Evolutionary conservation across 2,113 vertebrate genomes (phyloP).

Genomic region (Pseudorhombus dupliciocellatus): DNA sequence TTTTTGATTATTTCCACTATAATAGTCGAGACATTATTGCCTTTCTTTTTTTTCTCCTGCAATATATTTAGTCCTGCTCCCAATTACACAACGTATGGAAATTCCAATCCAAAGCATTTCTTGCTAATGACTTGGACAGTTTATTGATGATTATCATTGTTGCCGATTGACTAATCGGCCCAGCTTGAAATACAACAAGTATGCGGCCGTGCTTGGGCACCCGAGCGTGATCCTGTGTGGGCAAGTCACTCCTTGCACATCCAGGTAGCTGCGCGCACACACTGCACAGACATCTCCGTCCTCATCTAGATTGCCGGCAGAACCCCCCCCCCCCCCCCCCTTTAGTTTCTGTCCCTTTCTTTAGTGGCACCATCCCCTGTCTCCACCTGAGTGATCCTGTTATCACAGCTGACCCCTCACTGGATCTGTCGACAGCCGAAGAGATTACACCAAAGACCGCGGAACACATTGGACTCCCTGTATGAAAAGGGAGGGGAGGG

Average conservation of each 20-base stretch:
- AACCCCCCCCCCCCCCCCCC: constrained; percentile 45
- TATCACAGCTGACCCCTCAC: constrained; percentile 74
- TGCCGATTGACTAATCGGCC: background rate
- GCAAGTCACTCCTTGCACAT: background rate
- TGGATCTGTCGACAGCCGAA: constrained; percentile 73
- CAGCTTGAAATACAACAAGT: background rate
- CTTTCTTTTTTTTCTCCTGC: constrained; percentile 11
- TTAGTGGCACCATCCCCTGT: constrained; percentile 36
- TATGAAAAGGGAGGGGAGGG: constrained; percentile 41
- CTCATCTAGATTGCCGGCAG: constrained; percentile 8
- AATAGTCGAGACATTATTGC: constrained; percentile 22
- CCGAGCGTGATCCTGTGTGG: background rate
- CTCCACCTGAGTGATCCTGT: constrained; percentile 71
- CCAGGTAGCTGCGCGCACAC: background rate
- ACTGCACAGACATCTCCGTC: background rate
- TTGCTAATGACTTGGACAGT: background rate
- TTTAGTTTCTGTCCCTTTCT: constrained; percentile 55
- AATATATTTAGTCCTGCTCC: background rate
- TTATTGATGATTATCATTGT: background rate
- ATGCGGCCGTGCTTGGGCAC: background rate
- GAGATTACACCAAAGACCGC: constrained; percentile 73
- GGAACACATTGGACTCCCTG: constrained; percentile 52
- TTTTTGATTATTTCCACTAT: constrained; percentile 48
- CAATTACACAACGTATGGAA: background rate
- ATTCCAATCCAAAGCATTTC: background rate